Evolutionary conservation across 2,113 vertebrate genomes (phyloP).

Genomic region (Rhizomys pruinosus): DNA sequence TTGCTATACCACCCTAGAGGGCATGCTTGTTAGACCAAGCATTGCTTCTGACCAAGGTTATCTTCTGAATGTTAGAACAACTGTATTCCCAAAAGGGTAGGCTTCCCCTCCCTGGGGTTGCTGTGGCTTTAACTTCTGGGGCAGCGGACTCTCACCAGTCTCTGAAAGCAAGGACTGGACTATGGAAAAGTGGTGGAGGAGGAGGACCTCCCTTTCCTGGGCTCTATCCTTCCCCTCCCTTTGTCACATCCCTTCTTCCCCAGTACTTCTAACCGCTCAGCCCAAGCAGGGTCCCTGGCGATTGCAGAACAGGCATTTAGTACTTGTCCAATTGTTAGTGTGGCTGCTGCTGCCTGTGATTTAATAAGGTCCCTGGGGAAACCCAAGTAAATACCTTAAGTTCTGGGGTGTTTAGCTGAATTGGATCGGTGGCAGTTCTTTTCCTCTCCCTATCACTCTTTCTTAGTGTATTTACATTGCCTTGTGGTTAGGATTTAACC

Average conservation of each 20-base stretch:
- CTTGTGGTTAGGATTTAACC: not conserved
- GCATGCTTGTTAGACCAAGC: not conserved
- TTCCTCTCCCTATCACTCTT: not conserved
- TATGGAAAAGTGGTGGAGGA: not conserved
- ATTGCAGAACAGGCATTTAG: not conserved
- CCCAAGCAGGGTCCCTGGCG: not conserved
- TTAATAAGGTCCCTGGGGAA: constrained; percentile 7
- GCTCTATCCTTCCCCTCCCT: not conserved
- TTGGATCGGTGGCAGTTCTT: not conserved
- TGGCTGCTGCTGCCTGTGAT: not conserved
- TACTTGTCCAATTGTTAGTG: not conserved
- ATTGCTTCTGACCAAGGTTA: constrained; percentile 31
- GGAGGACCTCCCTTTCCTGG: not conserved
- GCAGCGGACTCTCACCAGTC: not conserved
- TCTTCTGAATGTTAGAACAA: constrained; percentile 1
- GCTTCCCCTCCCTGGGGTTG: not conserved
- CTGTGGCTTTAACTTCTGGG: not conserved
- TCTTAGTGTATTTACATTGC: constrained; percentile 9
- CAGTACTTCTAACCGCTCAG: not conserved
- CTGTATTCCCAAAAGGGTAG: not conserved
- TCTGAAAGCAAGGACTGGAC: not conserved
- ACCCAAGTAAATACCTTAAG: not conserved
- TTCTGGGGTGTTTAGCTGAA: not conserved
- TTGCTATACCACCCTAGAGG: not conserved
- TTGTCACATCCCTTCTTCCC: not conserved